Evolutionary conservation across 64 coral and sea anemone species (phyloP).

Genomic region (Stichodactyla mertensii): DNA sequence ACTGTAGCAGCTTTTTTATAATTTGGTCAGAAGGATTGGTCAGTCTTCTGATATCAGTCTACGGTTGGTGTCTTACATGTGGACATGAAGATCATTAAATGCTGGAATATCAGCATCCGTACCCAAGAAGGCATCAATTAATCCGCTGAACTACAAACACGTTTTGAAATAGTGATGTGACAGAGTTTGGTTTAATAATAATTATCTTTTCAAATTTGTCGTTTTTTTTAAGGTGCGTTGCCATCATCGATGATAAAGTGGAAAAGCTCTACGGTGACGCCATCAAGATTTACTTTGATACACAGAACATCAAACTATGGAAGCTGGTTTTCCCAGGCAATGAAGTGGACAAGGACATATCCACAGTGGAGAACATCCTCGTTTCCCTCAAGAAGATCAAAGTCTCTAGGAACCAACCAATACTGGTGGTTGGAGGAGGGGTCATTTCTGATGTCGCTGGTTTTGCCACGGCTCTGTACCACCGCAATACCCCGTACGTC

Average conservation of each 20-base stretch:
- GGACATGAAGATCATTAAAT: no score
- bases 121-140: no score
- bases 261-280: slow-evolving; percentile 47
- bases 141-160: no score
- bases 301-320: slow-evolving; percentile 42
- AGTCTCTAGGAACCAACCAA: slow-evolving; percentile 56
- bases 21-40: no score
- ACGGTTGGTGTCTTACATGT: no score
- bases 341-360: slow-evolving; percentile 77
- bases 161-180: no score
- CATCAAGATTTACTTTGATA: slow-evolving; percentile 58
- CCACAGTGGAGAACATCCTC: slow-evolving; percentile 55
- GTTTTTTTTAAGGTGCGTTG: slow-evolving; percentile 41
- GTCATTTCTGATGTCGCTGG: slow-evolving; percentile 57
- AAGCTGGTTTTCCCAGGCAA: slow-evolving; percentile 44
- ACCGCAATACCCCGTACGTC: slow-evolving; percentile 69
- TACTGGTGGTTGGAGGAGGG: slow-evolving; percentile 60
- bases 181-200: not conserved
- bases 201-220: not conserved
- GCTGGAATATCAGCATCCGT: no score
- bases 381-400: slow-evolving; percentile 47
- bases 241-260: slow-evolving; percentile 72
- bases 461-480: slow-evolving; percentile 70
- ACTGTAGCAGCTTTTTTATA: no score
- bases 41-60: no score